phyloP scores from a whole-genome alignment of 2,113 vertebrate species.

The Dasypus novemcinctus region DNA sequence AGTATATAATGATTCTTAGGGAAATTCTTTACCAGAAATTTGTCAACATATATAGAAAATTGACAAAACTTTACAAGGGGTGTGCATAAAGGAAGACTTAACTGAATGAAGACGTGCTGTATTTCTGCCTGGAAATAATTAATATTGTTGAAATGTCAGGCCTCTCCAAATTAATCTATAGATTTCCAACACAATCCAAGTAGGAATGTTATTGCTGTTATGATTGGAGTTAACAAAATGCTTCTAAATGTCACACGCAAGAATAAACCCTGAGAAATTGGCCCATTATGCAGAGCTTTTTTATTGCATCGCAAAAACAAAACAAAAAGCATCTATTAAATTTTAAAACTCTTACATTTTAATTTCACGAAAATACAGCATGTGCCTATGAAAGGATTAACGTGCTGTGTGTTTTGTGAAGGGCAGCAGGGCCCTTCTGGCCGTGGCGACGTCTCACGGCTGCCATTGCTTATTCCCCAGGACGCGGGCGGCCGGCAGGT shows the following conservation, averaged over 20 bases:
- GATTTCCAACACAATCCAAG: not conserved
- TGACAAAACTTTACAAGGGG: not conserved
- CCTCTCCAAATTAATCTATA: not conserved
- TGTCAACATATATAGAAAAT: not conserved
- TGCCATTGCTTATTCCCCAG: conserved; percentile 76
- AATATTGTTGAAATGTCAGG: not conserved
- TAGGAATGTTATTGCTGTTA: not conserved
- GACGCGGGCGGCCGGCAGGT: conserved; percentile 97
- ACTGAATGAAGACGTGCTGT: not conserved
- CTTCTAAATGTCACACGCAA: not conserved
- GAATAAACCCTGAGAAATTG: not conserved
- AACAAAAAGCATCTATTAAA: not conserved
- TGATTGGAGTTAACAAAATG: conserved; percentile 40
- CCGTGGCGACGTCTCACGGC: accelerated
- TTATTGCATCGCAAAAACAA: not conserved
- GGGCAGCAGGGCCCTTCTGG: not conserved
- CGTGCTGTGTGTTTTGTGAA: not conserved
- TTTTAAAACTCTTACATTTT: not conserved
- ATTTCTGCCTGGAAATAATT: not conserved
- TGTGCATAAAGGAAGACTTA: not conserved
- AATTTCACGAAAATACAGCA: not conserved
- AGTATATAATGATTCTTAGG: not conserved
- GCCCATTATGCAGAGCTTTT: conserved; percentile 13
- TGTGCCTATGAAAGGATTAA: not conserved
- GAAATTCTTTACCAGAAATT: not conserved